These are phyloP conservation scores for Alcis repandata DNA, from an alignment of 2,888 invertebrate genomes.

Conservation along the genomic window DNA sequence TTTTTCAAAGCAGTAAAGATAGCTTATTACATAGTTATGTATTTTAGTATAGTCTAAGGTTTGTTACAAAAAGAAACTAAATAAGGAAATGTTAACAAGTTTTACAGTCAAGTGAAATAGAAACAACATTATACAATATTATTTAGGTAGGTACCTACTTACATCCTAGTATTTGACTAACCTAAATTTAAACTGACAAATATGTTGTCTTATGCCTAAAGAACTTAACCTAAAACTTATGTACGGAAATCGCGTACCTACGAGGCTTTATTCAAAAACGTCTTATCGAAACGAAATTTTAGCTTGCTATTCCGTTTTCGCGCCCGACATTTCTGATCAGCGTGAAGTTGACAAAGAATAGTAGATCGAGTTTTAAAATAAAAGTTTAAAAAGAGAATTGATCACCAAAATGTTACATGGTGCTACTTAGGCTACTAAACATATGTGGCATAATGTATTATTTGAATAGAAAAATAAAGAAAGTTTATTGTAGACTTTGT, in stretches of 20 bases:
- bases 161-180: not conserved
- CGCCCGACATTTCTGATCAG: too few species aligned
- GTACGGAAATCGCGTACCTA: not conserved
- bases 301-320: too few species aligned
- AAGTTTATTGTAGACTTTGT: too few species aligned
- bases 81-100: not conserved
- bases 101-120: not conserved
- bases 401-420: too few species aligned
- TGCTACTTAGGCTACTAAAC: too few species aligned
- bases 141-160: not conserved
- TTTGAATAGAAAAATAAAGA: too few species aligned
- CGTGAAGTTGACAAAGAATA: too few species aligned
- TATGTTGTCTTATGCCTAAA: not conserved
- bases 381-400: too few species aligned
- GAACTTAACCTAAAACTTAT: not conserved
- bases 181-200: constrained; percentile 1
- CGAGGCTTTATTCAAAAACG: not conserved
- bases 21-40: not conserved
- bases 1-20: not conserved
- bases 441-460: too few species aligned
- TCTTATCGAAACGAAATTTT: not conserved
- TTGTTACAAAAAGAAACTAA: too few species aligned
- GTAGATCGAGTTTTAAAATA: too few species aligned
- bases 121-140: not conserved
- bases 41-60: too few species aligned